A percentile compares a stretch with the other conserved stretches of the same genome.
Conservation (phyloP, 1,140 invertebrate genomes). For the Neodiprion virginianus region DNA sequence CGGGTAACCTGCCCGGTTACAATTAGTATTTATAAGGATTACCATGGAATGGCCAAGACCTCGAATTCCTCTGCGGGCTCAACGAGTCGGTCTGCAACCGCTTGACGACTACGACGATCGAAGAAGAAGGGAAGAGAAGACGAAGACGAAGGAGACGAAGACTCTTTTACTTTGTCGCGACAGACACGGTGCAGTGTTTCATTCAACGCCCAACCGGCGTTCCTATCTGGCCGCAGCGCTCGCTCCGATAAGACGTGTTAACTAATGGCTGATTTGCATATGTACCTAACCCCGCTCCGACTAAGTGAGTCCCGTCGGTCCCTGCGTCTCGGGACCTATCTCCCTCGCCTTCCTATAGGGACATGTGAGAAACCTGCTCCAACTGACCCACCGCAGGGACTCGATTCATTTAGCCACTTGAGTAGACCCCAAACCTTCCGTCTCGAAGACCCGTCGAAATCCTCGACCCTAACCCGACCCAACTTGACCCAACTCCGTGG, state of each 20-base stretch:
- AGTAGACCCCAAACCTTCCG: neutral
- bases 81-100: neutral
- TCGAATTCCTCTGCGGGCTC: neutral
- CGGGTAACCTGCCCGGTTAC: neutral
- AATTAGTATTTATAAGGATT: slow-evolving; percentile 8
- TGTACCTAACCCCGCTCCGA: slow-evolving; percentile 4
- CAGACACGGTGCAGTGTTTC: neutral
- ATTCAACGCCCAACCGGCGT: neutral
- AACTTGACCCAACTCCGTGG: neutral
- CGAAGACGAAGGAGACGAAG: neutral
- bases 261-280: slow-evolving; percentile 7
- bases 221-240: neutral
- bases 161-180: neutral
- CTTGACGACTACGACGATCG: too few relatives aligned
- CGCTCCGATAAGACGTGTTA: slow-evolving; percentile 1
- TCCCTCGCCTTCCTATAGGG: neutral
- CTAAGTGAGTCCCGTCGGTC: neutral
- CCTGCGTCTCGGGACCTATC: neutral
- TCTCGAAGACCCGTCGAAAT: neutral
- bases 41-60: neutral
- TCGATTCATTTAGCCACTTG: slow-evolving; percentile 5
- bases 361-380: neutral
- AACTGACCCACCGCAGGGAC: slow-evolving; percentile 1
- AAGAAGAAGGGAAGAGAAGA: too few relatives aligned
- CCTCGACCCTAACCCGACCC: neutral